Evolutionary conservation across 2,888 invertebrate genomes (phyloP).

Genomic region (Abscondita cerata): DNA sequence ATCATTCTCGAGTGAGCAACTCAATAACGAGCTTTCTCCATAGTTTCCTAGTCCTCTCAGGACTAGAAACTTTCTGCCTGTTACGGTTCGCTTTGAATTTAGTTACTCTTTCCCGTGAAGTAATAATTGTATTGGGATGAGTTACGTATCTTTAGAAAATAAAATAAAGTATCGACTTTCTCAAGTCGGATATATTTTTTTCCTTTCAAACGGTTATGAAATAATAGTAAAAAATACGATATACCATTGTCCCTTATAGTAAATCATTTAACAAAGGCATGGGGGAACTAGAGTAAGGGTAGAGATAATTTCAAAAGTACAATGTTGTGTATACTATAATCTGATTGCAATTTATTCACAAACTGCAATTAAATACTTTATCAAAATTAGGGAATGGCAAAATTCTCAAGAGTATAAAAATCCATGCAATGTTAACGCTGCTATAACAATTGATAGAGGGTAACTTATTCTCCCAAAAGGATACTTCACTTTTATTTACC

Average conservation of each 20-base stretch:
- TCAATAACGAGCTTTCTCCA: slow-evolving; percentile 34
- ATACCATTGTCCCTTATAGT: too few species aligned
- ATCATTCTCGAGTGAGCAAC: slow-evolving; percentile 35
- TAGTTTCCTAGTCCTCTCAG: slow-evolving; percentile 28
- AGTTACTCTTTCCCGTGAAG: slow-evolving; percentile 17
- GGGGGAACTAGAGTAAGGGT: too few species aligned
- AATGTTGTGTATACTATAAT: not conserved
- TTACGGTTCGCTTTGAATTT: slow-evolving; percentile 28
- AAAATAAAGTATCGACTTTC: not conserved
- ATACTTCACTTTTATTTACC: slow-evolving; percentile 28
- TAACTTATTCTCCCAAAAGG: slow-evolving; percentile 31
- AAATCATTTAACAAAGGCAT: too few species aligned
- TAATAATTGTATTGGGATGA: slow-evolving; percentile 18
- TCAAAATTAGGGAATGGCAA: slow-evolving; percentile 17
- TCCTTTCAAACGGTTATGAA: too few species aligned
- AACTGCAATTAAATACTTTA: slow-evolving; percentile 19
- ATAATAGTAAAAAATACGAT: too few species aligned
- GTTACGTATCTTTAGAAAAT: not conserved
- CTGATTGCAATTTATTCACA: not conserved
- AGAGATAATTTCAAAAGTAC: too few species aligned
- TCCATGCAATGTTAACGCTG: slow-evolving; percentile 27
- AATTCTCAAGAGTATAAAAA: slow-evolving; percentile 21
- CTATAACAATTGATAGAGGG: slow-evolving; percentile 32
- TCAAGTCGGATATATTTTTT: too few species aligned
- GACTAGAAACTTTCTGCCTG: slow-evolving; percentile 27